Percentiles rank a stretch among this genome's conserved stretches.
These are phyloP conservation scores for Phalera bucephala DNA, from an alignment of 2,888 invertebrate genomes.

Conservation along the genomic window DNA sequence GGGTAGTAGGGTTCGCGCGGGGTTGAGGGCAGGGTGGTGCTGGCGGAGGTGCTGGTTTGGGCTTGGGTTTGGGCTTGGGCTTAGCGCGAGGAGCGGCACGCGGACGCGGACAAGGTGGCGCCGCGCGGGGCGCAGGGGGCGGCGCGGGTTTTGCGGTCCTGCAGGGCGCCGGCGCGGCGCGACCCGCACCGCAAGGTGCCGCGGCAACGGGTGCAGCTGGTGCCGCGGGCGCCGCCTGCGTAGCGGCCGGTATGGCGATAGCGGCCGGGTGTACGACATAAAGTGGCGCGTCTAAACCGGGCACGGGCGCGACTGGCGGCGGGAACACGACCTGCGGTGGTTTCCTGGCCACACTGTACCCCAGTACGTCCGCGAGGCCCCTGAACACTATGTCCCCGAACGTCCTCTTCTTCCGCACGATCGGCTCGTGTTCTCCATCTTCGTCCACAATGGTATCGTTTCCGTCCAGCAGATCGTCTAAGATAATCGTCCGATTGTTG, in stretches of 20 bases:
- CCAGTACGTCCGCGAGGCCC: slow-evolving; percentile 76
- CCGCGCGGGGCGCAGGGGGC: slow-evolving; percentile 7
- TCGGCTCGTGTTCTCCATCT: slow-evolving; percentile 56
- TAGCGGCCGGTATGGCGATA: slow-evolving; percentile 36
- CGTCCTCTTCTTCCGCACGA: slow-evolving; percentile 75
- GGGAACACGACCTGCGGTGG: slow-evolving; percentile 64
- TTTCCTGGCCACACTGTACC: slow-evolving; percentile 67
- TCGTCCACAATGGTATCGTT: slow-evolving; percentile 45
- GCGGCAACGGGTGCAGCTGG: slow-evolving; percentile 40
- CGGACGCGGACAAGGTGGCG: slow-evolving; percentile 41
- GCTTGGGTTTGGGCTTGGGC: slow-evolving; percentile 44
- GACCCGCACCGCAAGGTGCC: slow-evolving; percentile 39
- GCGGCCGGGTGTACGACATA: slow-evolving; percentile 53
- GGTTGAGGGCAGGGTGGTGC: slow-evolving; percentile 61
- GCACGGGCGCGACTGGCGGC: slow-evolving; percentile 70
- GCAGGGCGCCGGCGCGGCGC: slow-evolving; percentile 33
- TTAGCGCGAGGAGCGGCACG: slow-evolving; percentile 24
- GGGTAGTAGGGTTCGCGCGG: slow-evolving; percentile 64
- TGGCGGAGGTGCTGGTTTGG: slow-evolving; percentile 52
- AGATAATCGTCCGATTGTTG: slow-evolving; percentile 19
- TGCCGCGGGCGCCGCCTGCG: slow-evolving; percentile 34
- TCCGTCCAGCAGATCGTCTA: slow-evolving; percentile 16
- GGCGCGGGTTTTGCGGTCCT: slow-evolving; percentile 36
- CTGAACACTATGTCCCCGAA: slow-evolving; percentile 78
- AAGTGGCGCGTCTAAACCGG: slow-evolving; percentile 64